phyloP scores from a whole-genome alignment of 1,140 invertebrate species.

The Macrobrachium rosenbergii region DNA sequence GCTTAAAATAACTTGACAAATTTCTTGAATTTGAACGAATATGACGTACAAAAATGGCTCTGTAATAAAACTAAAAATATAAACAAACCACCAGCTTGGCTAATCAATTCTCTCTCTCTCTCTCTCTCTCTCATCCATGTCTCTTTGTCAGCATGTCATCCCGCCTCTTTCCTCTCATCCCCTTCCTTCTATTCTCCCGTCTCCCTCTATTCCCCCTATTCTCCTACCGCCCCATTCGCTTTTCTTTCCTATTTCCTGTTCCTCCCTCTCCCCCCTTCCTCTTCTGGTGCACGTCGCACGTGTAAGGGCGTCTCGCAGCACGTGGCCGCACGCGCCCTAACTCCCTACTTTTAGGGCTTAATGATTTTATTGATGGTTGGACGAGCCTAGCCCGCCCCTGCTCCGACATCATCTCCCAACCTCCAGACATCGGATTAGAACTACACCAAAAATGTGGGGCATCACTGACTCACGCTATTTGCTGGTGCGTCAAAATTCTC shows the following conservation, averaged over 20 bases:
- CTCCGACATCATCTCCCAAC: too few species aligned
- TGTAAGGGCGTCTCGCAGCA: not conserved
- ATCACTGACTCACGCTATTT: too few species aligned
- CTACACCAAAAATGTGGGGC: too few species aligned
- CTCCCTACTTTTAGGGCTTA: slow-evolving; percentile 41
- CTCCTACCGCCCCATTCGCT: not conserved
- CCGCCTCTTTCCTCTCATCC: not conserved
- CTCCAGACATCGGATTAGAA: too few species aligned
- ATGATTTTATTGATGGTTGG: slow-evolving; percentile 37
- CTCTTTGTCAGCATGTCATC: not conserved
- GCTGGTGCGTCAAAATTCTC: too few species aligned
- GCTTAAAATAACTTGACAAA: too few species aligned
- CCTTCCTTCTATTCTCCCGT: not conserved
- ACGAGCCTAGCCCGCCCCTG: too few species aligned
- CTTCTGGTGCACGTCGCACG: not conserved
- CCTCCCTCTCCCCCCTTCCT: not conserved
- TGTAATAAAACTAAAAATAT: too few species aligned
- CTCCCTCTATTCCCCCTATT: not conserved
- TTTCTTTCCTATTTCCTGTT: not conserved
- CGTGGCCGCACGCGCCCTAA: slow-evolving; percentile 28
- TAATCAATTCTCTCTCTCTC: not conserved
- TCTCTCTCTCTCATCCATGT: not conserved
- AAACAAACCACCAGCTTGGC: too few species aligned
- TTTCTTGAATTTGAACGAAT: too few species aligned
- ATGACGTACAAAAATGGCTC: too few species aligned